Evolutionary conservation across 2,888 invertebrate species (phyloP), one percentile per base, ranked within the genome.

Genomic region (Apotomis capreana): DNA sequence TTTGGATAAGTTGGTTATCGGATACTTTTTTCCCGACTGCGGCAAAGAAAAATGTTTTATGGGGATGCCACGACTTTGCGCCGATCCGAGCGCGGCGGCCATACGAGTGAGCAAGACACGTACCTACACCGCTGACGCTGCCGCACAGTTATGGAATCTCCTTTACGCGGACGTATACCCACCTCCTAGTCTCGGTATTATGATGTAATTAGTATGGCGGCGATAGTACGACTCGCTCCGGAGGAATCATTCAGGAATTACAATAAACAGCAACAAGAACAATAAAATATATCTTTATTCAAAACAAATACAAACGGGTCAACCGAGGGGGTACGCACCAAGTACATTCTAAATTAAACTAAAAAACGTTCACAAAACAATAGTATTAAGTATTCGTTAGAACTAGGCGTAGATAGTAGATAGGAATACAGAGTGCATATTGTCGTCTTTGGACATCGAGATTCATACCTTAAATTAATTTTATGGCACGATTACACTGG

Each of bases 231-330:
- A 40, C 0, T 40, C 40, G 40, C 40, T 40, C 40, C 0, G 40
- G 40, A 40, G 6, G 40, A 9, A 55, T 10, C 1, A 36, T 10
- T 57, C 4, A 10, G 10, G 55, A 26, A 26, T 57, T 57, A 15
- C 58, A 73, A 73, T 61, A 65, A 75, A 76, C 75, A 4, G 60
- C 61, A 74, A 62, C 10, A 46, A 13, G 9, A 83, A 86, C 81
- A 81, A 77, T 84, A 88, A 89, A 90, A 90, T 89, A 89, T 84
- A 70, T 76, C 51, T 89, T 89, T 89, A 87, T 87, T 88, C 77
- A 62, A 84, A 88, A 87, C 81, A 85, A 87, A 84, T 81, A 81
- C 82, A 78, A 83, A 83, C 82, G 79, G 37, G 74, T 75, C 74
- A 76, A 77, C 52, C 52, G 9, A 71, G 49, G n/a, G 58, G 68